phyloP scores from a whole-genome alignment of 2,797 vertebrate genomes.

The Tokudaia muenninki region DNA sequence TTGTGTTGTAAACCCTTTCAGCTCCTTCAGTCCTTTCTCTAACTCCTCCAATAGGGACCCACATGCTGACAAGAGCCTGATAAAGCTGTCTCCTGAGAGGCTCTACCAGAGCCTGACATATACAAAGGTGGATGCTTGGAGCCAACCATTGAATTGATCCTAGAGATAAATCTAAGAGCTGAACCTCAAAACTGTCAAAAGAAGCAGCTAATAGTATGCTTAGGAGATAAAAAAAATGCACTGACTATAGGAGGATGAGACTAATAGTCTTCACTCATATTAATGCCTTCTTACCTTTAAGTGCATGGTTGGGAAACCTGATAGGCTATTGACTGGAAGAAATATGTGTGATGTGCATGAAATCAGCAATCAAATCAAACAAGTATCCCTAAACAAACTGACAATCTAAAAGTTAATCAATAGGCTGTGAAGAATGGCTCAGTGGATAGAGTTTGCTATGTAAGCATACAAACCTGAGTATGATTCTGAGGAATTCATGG shows the following conservation, averaged over 20 bases:
- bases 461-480: neutral
- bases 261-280: neutral
- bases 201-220: neutral
- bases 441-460: neutral
- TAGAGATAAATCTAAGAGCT: neutral
- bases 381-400: neutral
- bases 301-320: neutral
- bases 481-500: neutral
- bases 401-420: neutral
- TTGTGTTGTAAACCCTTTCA: no score
- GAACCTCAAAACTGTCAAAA: neutral
- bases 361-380: neutral
- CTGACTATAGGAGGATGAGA: neutral
- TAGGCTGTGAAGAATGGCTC: neutral
- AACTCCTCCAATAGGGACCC: no score
- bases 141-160: no score
- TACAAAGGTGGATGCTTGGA: no score
- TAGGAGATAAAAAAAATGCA: neutral
- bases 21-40: no score
- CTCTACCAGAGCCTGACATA: no score
- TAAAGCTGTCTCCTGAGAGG: no score
- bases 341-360: neutral
- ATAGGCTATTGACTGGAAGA: neutral
- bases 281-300: neutral
- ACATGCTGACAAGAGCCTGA: no score